Base-by-base conservation (phyloP, 2,113 vertebrate genomes). In the Cromileptes altivelis region DNA sequence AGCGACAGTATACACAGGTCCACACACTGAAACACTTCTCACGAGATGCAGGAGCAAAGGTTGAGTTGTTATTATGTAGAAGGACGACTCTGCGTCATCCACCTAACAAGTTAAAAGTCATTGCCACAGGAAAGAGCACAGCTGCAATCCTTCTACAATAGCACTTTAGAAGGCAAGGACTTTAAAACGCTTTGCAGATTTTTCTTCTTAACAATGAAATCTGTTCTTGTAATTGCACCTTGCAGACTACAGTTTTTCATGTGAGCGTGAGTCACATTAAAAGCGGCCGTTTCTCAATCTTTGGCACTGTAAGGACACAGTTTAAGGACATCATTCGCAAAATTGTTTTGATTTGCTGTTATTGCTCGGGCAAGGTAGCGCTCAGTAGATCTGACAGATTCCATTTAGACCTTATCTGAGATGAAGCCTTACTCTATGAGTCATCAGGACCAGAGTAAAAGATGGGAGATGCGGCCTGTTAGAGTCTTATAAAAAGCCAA, bases 271-370 rank as follows among this genome's bases (percentile, higher is more conserved):
- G 62, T 85, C 76, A 86, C 70, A 70, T 86, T 91, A 76, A 85
- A 70, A 72, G 27, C 12, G 23, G n/a, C 78, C 70, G 23, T 78
- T 70, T 12, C 62, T 70, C 75, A 70, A 63, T 93, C 71, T 78
- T 75, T 82, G 77, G 17, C 52, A 14, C 60, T 74, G 27, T 68
- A 49, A 81, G 80, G 84, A 81, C 82, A 77, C 69, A 58, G 50
- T 91, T 91, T 89, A 90, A 89, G 83, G 85, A 75, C 84, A 85
- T 85, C 62, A 70, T 85, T 88, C 52, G 67, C 65, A 58, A 85
- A 87, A 90, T 88, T 81, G 80, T 85, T 91, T 87, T 91, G 78
- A 93, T 93, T 92, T 91, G 90, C 79, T 85, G 84, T 90, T 91
- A 85, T 88, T 90, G 75, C 85, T 68, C 57, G 60, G 75, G 89